Evolutionary conservation across 1,140 invertebrate species (phyloP).

Genomic region (Diabrotica virgifera): DNA sequence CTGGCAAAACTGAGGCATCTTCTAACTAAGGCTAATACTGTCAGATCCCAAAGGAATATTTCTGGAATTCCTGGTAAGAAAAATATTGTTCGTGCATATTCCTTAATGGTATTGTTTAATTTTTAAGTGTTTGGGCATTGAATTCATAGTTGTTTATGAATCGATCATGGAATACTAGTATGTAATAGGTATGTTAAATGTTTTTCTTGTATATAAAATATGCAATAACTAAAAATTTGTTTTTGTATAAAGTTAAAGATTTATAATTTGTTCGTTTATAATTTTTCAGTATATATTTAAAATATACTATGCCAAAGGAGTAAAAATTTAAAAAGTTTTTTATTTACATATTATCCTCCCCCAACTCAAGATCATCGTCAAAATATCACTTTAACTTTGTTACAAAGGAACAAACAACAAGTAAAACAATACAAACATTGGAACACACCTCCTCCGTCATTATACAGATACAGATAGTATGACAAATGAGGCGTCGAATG

Average conservation of each 20-base stretch:
- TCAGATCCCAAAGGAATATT: too few relatives aligned
- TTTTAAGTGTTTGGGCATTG: not conserved
- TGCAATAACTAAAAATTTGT: conserved; percentile 18
- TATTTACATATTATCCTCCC: not conserved
- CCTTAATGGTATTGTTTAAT: not conserved
- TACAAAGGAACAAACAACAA: too few relatives aligned
- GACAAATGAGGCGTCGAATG: too few relatives aligned
- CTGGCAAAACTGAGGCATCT: too few relatives aligned
- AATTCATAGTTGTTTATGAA: conserved; percentile 1
- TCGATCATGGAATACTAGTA: not conserved
- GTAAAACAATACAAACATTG: too few relatives aligned
- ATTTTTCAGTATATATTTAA: not conserved
- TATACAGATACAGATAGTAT: too few relatives aligned
- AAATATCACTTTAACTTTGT: too few relatives aligned
- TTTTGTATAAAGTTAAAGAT: not conserved
- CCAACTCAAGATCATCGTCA: too few relatives aligned
- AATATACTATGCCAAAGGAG: not conserved
- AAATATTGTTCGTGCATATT: too few relatives aligned
- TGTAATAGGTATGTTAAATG: conserved; percentile 19
- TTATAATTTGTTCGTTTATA: conserved; percentile 3
- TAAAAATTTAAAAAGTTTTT: not conserved
- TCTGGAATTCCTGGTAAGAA: too few relatives aligned
- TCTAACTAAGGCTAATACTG: too few relatives aligned
- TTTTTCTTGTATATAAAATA: conserved; percentile 22
- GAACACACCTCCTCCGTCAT: too few relatives aligned